Evolutionary conservation across 2,113 vertebrate genomes (phyloP).

Genomic region (Amblyornis subalaris): DNA sequence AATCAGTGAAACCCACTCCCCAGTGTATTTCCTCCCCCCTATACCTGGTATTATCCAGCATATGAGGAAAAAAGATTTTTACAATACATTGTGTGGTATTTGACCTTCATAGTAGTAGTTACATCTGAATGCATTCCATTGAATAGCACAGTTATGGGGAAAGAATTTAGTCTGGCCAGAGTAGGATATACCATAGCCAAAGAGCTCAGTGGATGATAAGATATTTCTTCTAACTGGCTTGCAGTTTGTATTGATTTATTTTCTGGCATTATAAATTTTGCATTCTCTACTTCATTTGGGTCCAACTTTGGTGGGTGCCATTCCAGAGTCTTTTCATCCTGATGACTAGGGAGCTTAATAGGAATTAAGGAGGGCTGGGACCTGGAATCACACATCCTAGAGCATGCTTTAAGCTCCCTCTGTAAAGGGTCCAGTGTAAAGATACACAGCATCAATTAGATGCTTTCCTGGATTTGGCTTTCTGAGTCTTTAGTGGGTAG

Average conservation of each 20-base stretch:
- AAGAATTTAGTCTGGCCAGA: slow-evolving; percentile 7
- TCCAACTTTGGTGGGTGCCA: not conserved
- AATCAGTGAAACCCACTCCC: not conserved
- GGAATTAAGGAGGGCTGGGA: not conserved
- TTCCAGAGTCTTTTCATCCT: not conserved
- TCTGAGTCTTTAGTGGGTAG: not conserved
- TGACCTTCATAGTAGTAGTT: not conserved
- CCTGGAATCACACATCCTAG: not conserved
- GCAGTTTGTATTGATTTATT: not conserved
- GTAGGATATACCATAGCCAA: not conserved
- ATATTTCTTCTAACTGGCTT: not conserved
- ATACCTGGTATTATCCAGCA: not conserved
- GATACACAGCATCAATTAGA: not conserved
- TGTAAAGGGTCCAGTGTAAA: not conserved
- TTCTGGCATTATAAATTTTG: not conserved
- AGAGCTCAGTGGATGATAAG: not conserved
- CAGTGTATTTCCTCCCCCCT: not conserved
- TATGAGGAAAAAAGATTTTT: not conserved
- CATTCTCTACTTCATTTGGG: not conserved
- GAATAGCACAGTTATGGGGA: not conserved
- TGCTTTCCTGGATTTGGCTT: not conserved
- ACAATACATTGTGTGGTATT: not conserved
- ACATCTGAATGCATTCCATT: not conserved
- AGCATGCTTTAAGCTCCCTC: not conserved
- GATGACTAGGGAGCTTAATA: not conserved